Base-by-base conservation (phyloP, 2,888 invertebrate genomes). In the Spisula solida region DNA sequence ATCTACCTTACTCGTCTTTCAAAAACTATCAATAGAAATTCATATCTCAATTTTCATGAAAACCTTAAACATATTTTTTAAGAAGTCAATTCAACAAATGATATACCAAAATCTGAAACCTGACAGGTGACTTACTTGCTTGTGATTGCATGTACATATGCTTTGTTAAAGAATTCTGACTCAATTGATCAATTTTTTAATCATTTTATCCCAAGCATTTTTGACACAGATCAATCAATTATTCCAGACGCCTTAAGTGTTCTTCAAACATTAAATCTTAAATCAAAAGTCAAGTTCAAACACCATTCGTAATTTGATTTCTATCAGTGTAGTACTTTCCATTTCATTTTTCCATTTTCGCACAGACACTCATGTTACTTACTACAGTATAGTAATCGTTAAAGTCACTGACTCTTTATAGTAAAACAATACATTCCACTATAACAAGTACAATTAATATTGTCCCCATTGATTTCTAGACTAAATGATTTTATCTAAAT, bases 1-100 rank as follows among this genome's bases (percentile, higher is more conserved):
- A n/a, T 25, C 60, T n/a, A 25, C 60, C 25, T 41, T 41, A 25
- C 60, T 66, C 25, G 8, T 25, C 60, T 66, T 66, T 66, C 60
- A 66, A 66, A 66, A 41, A 66, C 60, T 66, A 10, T 66, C n/a
- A 66, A 66, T 66, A 25, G 60, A 66, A 66, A 66, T 66, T 66
- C 60, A 66, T 10, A 51, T 1, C 60, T 66, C 41, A 41, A 5
- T 66, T 25, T 25, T 25, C 25, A 25, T 10, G 25, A 66, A 66
- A 25, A 12, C 10, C 6, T 66, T 66, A 66, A 66, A 4, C 25
- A 66, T 8, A 51, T 16, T 51, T 47, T 51, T 66, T 6, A 66
- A 66, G 14, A 66, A 66, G 20, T 25, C 60, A 66, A 10, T 25
- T 25, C n/a, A 51, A 51, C 51, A 12, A 51, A 51, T 8, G 51